Conservation (phyloP, 2,888 invertebrate species). For the Theristus sp. region DNA sequence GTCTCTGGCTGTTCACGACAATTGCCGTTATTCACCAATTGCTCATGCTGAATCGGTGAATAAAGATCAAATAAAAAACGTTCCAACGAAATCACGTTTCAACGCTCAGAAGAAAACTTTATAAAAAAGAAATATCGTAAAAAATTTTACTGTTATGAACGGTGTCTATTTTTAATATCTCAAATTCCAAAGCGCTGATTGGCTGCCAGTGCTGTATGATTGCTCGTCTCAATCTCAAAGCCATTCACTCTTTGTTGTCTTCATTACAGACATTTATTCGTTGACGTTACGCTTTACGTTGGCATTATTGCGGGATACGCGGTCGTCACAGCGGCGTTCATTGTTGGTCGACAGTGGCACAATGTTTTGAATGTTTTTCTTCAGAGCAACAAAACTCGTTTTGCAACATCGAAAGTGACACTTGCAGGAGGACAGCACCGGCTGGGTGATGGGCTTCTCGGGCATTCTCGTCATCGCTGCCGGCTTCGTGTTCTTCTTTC, state of each 20-base stretch:
- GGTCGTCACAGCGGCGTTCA: background rate
- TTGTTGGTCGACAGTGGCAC: background rate
- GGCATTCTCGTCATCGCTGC: conserved; percentile 19
- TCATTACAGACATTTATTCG: background rate
- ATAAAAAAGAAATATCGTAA: too few relatives aligned
- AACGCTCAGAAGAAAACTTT: too few relatives aligned
- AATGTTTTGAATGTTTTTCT: background rate
- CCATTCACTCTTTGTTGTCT: too few relatives aligned
- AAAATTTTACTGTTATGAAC: too few relatives aligned
- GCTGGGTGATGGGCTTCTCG: background rate
- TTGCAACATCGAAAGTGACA: too few relatives aligned
- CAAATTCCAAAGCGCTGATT: too few relatives aligned
- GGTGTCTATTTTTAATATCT: too few relatives aligned
- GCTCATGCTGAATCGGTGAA: background rate
- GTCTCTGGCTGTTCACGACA: background rate
- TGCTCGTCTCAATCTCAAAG: too few relatives aligned
- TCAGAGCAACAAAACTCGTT: too few relatives aligned
- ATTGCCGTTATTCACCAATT: background rate
- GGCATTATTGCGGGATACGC: background rate
- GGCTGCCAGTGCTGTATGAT: too few relatives aligned
- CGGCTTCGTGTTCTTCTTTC: conserved; percentile 83
- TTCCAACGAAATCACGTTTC: too few relatives aligned
- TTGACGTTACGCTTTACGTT: background rate
- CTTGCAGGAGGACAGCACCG: background rate
- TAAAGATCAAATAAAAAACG: too few relatives aligned